phyloP scores from a whole-genome alignment of 2,113 vertebrate genomes.

The Thymallus thymallus region DNA sequence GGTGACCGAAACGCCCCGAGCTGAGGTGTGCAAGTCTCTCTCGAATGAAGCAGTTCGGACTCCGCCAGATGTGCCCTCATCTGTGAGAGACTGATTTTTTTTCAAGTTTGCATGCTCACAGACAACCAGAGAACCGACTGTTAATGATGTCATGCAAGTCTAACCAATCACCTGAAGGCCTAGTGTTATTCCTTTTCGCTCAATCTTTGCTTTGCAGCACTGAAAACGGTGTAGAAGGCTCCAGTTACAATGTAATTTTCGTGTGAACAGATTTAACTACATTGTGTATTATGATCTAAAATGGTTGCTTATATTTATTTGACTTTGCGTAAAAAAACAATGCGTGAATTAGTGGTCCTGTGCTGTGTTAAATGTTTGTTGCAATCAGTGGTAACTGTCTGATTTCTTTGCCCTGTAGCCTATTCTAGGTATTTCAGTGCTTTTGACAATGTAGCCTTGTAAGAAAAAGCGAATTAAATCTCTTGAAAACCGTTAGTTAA shows the following conservation, averaged over 20 bases:
- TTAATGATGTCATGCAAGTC: slow-evolving; percentile 30
- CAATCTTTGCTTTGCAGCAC: not conserved
- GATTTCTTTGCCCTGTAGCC: not conserved
- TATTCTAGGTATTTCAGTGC: too few species aligned
- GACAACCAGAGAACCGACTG: not conserved
- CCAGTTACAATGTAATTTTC: not conserved
- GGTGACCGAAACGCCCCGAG: slow-evolving; percentile 9
- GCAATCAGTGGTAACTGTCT: not conserved
- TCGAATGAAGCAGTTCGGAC: slow-evolving; percentile 12
- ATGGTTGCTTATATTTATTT: not conserved
- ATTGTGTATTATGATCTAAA: slow-evolving; percentile 4
- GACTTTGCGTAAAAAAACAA: not conserved
- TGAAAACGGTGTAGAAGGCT: not conserved
- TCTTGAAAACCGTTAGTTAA: not conserved
- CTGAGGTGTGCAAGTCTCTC: slow-evolving; percentile 14
- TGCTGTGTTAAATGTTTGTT: not conserved
- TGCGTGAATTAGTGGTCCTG: not conserved
- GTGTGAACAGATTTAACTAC: not conserved
- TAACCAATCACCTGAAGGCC: slow-evolving; percentile 26
- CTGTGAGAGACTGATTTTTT: slow-evolving; percentile 18
- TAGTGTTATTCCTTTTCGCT: slow-evolving; percentile 5
- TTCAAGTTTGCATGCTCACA: slow-evolving; percentile 15
- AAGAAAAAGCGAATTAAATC: too few species aligned
- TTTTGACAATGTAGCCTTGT: not conserved
- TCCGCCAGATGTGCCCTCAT: slow-evolving; percentile 31